A percentile compares a stretch with the other conserved stretches of the same genome.
Evolutionary conservation across 2,113 vertebrate genomes (phyloP).

Genomic region (pig (Sus scrofa)): T2T-Sscrofa CM000812.6:1536501-1537000

Average conservation of each 20-base stretch:
- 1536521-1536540: accelerated
- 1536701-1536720: accelerated
- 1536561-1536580: background rate
- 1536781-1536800: accelerated
- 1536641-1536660: background rate
- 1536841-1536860: accelerated
- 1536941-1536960: accelerated
- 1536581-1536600: accelerated
- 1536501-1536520: accelerated
- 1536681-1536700: accelerated
- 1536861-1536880: accelerated
- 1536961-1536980: accelerated
- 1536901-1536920: accelerated
- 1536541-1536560: background rate
- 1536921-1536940: accelerated
- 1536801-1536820: background rate
- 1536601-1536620: too few species aligned
- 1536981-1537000: accelerated
- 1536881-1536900: accelerated
- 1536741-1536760: accelerated
- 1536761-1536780: too few species aligned
- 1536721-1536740: background rate
- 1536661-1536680: background rate
- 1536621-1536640: accelerated
- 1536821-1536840: accelerated